phyloP scores from a whole-genome alignment of 2,888 invertebrate species.

The Heterodera filipjevi region DNA sequence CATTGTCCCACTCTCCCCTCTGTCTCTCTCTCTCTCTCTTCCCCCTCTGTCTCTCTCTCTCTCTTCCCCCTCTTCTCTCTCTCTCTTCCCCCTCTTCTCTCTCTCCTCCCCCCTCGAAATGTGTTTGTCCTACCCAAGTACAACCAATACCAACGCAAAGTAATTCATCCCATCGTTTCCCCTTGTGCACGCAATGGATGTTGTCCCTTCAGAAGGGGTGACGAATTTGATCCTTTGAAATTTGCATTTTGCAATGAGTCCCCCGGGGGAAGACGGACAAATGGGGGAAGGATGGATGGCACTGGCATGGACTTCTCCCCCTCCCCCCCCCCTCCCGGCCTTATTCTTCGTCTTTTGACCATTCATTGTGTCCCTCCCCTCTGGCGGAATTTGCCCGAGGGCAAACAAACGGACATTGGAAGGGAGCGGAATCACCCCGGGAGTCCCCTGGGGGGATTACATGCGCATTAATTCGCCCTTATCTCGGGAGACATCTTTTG shows the following conservation, averaged over 20 bases:
- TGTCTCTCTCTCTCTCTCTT: not conserved
- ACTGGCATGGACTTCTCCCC: not conserved
- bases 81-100: not conserved
- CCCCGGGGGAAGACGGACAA: conserved; percentile 15
- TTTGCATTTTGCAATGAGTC: conserved; percentile 30
- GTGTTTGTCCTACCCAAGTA: conserved; percentile 4
- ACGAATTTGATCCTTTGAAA: conserved; percentile 22
- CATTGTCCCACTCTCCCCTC: not conserved
- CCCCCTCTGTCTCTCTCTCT: not conserved
- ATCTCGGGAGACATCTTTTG: conserved; percentile 10
- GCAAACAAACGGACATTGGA: conserved; percentile 21
- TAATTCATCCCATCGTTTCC: not conserved
- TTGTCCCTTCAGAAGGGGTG: conserved; percentile 2
- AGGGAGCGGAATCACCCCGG: not conserved
- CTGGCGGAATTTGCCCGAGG: conserved; percentile 18
- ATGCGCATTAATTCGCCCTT: conserved; percentile 22
- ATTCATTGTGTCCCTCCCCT: conserved; percentile 19
- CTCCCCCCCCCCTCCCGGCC: not conserved
- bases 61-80: not conserved
- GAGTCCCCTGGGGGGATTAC: conserved; percentile 26
- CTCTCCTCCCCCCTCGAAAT: not conserved
- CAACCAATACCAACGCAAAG: not conserved
- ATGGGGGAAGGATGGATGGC: not conserved
- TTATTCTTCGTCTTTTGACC: conserved; percentile 1
- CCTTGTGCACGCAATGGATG: conserved; percentile 12